A percentile compares a stretch with the other conserved stretches of the same genome.
These are phyloP conservation scores for Porites lutea DNA, from an alignment of 64 coral and sea anemone species.

Conservation along the genomic window DNA sequence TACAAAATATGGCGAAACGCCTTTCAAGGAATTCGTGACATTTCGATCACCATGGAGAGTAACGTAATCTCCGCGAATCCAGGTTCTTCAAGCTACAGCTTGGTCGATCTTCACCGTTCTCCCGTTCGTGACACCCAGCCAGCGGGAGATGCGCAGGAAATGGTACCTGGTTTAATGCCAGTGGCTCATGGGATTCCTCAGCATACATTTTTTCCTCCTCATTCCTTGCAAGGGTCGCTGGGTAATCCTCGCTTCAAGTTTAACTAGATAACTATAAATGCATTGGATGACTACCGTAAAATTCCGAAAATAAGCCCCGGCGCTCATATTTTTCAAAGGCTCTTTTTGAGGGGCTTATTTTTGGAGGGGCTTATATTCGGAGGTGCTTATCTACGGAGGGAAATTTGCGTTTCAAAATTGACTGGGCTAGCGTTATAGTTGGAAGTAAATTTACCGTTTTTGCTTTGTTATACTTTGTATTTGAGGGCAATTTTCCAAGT, in stretches of 20 bases:
- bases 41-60: slow-evolving; percentile 63
- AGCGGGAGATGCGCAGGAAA: not conserved
- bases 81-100: slow-evolving; percentile 19
- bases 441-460: too few species aligned
- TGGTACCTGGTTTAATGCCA: not conserved
- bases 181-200: not conserved
- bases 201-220: slow-evolving; percentile 10
- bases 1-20: slow-evolving; percentile 83
- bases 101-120: slow-evolving; percentile 42
- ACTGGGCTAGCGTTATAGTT: too few species aligned
- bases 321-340: too few species aligned
- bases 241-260: slow-evolving; percentile 18
- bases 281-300: too few species aligned
- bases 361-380: too few species aligned
- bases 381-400: too few species aligned
- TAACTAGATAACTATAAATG: not conserved
- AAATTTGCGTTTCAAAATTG: too few species aligned
- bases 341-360: too few species aligned
- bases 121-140: slow-evolving; percentile 42
- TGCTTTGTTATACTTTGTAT: too few species aligned
- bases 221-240: slow-evolving; percentile 1
- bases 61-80: slow-evolving; percentile 27
- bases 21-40: slow-evolving; percentile 68
- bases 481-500: too few species aligned
- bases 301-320: too few species aligned